Evolutionary conservation across 2,888 invertebrate species (phyloP), one percentile per base, ranked within the genome.

Genomic region (Dynastes maya): DNA sequence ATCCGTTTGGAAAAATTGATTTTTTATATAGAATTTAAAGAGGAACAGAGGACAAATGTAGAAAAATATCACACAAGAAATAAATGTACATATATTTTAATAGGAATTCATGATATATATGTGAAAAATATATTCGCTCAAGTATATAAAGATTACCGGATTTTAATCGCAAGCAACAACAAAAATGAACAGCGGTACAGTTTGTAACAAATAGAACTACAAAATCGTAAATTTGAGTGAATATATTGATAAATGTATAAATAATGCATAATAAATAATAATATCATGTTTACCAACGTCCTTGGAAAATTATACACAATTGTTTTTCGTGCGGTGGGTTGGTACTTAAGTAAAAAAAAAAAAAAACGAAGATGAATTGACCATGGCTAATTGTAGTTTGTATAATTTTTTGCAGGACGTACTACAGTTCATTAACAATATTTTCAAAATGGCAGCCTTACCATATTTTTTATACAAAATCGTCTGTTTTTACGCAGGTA

Each of bases 391-490:
- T 5, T 32, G 27, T 70, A 40, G 32, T 40, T 79, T 81, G 81
- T 81, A 81, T 81, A 80, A 78, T 80, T 80, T 81, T 80, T 80
- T 16, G 78, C 78, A 77, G 68, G 79, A 79, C 75, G 72, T 72
- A 5, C 32, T 37, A 78, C 81, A 80, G 79, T 80, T 82, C 81
- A 81, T 81, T 81, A 76, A 80, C 76, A 71, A 78, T 80, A 70
- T 77, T 80, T 72, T 81, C 76, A 77, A 80, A 82, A 84, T 84
- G 86, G 84, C 86, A 86, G 85, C 86, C 84, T 84, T 85, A 85
- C 83, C 82, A 85, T 86, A 86, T 86, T 86, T 87, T 87, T 86
- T 87, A 86, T 86, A 87, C 86, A 84, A 84, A 74, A 65, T 51
- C 78, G 37, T 78, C 78, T 78, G 71, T 71, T 71, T 78, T 72